phyloP scores from a whole-genome alignment of 1,140 invertebrate species.

The Bombus huntii region DNA sequence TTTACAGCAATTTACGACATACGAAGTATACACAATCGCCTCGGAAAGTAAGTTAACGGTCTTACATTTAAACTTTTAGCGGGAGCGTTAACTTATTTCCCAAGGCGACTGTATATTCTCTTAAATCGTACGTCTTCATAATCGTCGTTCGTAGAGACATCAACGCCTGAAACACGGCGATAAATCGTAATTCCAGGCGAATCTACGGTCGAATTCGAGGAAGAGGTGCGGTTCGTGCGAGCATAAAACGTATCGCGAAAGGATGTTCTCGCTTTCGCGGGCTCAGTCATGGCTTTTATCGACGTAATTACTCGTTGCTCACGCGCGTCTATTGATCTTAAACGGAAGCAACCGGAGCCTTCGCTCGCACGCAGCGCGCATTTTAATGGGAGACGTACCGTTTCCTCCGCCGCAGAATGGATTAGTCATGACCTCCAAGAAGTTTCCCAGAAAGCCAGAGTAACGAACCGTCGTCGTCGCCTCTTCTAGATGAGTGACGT shows the following conservation, averaged over 20 bases:
- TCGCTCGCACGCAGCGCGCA: constrained; percentile 26
- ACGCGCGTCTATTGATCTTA: constrained; percentile 51
- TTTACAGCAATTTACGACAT: too few species aligned
- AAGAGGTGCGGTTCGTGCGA: background rate
- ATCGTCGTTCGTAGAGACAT: background rate
- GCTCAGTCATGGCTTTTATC: background rate
- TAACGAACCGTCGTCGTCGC: constrained; percentile 46
- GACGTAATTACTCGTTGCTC: constrained; percentile 25
- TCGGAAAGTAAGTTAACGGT: too few species aligned
- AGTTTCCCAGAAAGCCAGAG: constrained; percentile 62
- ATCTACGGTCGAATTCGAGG: background rate
- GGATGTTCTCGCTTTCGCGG: constrained; percentile 10
- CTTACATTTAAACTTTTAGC: too few species aligned
- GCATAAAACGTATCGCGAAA: background rate
- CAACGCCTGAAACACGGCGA: background rate
- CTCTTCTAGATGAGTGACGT: constrained; percentile 21
- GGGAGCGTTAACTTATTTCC: too few species aligned
- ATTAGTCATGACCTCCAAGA: constrained; percentile 65
- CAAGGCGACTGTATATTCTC: too few species aligned
- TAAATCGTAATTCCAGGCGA: background rate
- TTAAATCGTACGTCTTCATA: background rate
- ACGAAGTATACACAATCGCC: too few species aligned
- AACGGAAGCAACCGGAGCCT: constrained; percentile 53
- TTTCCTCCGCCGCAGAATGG: constrained; percentile 47
- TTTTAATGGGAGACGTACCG: constrained; percentile 56